A percentile compares a stretch with the other conserved stretches of the same genome.
phyloP scores from a whole-genome alignment of 2,888 invertebrate genomes.

The Salticus scenicus region DNA sequence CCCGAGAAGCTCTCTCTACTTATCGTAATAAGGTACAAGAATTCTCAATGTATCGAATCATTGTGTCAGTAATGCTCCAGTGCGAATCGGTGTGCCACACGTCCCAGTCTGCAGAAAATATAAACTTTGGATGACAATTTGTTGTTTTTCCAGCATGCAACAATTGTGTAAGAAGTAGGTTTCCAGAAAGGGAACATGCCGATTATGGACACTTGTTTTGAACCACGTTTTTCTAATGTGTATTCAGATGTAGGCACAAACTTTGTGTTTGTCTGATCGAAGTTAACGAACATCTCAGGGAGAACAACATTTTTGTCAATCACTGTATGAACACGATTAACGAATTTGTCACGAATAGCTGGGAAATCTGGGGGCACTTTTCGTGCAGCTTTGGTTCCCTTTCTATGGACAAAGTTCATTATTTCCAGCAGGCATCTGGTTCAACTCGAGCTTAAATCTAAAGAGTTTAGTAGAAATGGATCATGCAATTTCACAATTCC shows the following conservation, averaged over 20 bases:
- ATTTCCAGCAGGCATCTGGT: background rate
- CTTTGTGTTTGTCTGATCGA: too few species aligned
- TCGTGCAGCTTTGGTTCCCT: background rate
- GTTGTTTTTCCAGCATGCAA: conserved; percentile 1
- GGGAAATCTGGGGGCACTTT: background rate
- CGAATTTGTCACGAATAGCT: background rate
- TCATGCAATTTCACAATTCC: too few species aligned
- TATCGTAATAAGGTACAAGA: conserved; percentile 5
- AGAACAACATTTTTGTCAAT: conserved; percentile 1
- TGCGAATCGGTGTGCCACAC: background rate
- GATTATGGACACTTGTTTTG: background rate
- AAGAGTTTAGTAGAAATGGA: too few species aligned
- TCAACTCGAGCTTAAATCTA: too few species aligned
- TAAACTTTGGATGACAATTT: conserved; percentile 19
- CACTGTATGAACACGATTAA: background rate
- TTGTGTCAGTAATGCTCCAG: background rate
- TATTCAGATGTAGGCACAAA: too few species aligned
- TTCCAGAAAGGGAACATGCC: conserved; percentile 5
- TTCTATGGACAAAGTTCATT: background rate
- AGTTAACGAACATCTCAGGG: background rate
- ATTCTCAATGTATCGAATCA: background rate
- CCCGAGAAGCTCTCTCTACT: background rate
- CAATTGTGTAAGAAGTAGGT: background rate
- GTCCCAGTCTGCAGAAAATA: background rate
- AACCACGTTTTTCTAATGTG: too few species aligned